phyloP scores from a whole-genome alignment of 2,113 vertebrate species.

The Callipepla californica region DNA sequence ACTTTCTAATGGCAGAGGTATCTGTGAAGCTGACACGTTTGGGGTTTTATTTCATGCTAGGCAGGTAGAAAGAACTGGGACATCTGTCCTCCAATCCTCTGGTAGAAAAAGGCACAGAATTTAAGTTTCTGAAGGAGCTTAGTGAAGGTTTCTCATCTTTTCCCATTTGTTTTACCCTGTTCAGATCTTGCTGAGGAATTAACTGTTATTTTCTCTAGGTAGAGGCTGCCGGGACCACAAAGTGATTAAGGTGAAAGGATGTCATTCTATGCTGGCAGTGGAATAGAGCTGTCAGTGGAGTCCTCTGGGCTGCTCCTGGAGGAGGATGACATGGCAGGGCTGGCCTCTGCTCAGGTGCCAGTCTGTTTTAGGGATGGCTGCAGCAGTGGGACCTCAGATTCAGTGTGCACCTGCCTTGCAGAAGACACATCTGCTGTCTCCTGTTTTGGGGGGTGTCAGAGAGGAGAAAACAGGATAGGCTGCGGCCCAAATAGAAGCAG shows the following conservation, averaged over 20 bases:
- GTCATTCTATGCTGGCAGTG: fast-evolving
- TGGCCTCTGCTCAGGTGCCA: background rate
- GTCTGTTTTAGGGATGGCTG: background rate
- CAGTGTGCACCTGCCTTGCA: background rate
- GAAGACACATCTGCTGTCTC: background rate
- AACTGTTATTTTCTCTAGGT: background rate
- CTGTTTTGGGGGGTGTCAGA: background rate
- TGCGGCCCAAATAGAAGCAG: background rate
- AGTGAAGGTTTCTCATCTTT: background rate
- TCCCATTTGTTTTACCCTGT: background rate
- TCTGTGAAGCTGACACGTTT: background rate
- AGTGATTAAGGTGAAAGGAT: background rate
- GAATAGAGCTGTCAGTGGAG: background rate
- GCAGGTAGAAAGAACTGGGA: background rate
- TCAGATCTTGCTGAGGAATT: background rate
- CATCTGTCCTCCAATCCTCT: background rate
- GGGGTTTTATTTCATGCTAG: background rate
- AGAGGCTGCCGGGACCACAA: background rate
- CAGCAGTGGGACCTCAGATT: background rate
- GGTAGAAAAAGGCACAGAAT: background rate
- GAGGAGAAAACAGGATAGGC: background rate
- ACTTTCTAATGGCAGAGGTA: background rate
- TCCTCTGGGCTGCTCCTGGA: background rate
- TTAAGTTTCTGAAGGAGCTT: background rate
- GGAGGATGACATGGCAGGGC: background rate